Percentiles rank a stretch among this genome's conserved stretches.
Evolutionary conservation across 2,888 invertebrate genomes (phyloP).

Genomic region (Nomada hirtipes): DNA sequence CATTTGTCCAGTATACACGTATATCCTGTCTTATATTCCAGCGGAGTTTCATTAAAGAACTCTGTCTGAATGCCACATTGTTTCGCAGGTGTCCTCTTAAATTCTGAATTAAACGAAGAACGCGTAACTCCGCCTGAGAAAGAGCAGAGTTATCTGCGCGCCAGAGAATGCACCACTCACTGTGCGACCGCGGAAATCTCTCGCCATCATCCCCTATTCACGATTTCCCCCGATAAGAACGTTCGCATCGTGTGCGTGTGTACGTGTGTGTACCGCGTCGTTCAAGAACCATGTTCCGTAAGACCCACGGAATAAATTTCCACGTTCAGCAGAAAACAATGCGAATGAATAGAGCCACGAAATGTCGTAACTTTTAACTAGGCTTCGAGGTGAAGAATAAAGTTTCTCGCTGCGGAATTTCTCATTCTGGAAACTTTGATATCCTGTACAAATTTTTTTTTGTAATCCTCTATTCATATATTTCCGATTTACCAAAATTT

Average conservation of each 20-base stretch:
- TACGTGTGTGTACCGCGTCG: slow-evolving; percentile 5
- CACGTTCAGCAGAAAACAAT: neutral
- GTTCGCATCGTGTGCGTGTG: slow-evolving; percentile 29
- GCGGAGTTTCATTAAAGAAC: slow-evolving; percentile 35
- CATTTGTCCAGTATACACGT: neutral
- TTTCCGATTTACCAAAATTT: too few relatives aligned
- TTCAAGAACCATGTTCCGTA: slow-evolving; percentile 7
- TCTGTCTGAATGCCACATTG: slow-evolving; percentile 43
- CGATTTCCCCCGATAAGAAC: slow-evolving; percentile 51
- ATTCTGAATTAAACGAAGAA: slow-evolving; percentile 41
- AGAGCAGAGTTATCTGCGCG: slow-evolving; percentile 49
- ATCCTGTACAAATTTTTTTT: too few relatives aligned
- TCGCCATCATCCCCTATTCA: slow-evolving; percentile 53
- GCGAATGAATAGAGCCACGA: neutral
- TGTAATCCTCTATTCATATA: too few relatives aligned
- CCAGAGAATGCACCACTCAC: slow-evolving; percentile 50
- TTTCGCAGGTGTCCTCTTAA: slow-evolving; percentile 24
- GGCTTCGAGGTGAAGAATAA: too few relatives aligned
- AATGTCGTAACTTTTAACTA: neutral
- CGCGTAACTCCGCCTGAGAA: slow-evolving; percentile 51
- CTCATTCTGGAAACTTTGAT: too few relatives aligned
- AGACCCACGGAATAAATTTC: neutral
- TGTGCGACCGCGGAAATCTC: slow-evolving; percentile 50
- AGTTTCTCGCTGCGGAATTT: too few relatives aligned
- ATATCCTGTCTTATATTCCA: slow-evolving; percentile 26